These are phyloP conservation scores for Hypselothyrea guttata DNA, from an alignment of 2,888 invertebrate genomes.

Conservation along the genomic window DNA sequence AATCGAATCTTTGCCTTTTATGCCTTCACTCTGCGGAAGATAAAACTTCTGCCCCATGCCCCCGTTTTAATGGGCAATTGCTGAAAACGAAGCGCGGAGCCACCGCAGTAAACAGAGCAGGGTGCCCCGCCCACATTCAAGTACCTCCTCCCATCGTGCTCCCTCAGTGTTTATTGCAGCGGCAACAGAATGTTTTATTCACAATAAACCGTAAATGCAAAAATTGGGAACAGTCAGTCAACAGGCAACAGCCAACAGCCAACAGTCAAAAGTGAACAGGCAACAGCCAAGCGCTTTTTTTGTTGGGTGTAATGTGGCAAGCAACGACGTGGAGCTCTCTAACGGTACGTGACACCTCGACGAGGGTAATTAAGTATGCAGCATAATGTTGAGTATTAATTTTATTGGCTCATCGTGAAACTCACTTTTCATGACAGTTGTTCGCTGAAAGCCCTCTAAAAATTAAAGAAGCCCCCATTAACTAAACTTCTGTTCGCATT, in stretches of 20 bases:
- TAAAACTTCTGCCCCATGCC: slow-evolving; percentile 16
- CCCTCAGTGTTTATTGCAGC: slow-evolving; percentile 33
- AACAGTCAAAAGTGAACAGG: not conserved
- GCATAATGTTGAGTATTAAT: slow-evolving; percentile 31
- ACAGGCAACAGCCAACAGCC: slow-evolving; percentile 15
- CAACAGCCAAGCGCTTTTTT: slow-evolving; percentile 12
- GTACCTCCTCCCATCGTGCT: not conserved
- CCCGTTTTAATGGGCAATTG: slow-evolving; percentile 24
- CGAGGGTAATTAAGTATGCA: slow-evolving; percentile 50
- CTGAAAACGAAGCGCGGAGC: slow-evolving; percentile 17
- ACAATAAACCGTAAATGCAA: slow-evolving; percentile 46
- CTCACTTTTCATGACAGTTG: slow-evolving; percentile 5
- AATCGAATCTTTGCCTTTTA: slow-evolving; percentile 19
- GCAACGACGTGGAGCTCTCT: not conserved
- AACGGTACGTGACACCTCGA: slow-evolving; percentile 20
- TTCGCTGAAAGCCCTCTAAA: not conserved
- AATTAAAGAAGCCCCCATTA: not conserved
- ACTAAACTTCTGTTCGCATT: slow-evolving; percentile 1
- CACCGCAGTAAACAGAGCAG: not conserved
- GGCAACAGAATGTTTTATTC: slow-evolving; percentile 43
- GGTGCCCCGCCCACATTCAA: not conserved
- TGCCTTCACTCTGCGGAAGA: slow-evolving; percentile 12
- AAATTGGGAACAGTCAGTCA: slow-evolving; percentile 14
- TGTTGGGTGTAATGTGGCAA: slow-evolving; percentile 1
- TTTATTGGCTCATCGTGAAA: slow-evolving; percentile 31